Evolutionary conservation across 2,888 invertebrate genomes (phyloP).

Genomic region (Gisinianus flammeolus): DNA sequence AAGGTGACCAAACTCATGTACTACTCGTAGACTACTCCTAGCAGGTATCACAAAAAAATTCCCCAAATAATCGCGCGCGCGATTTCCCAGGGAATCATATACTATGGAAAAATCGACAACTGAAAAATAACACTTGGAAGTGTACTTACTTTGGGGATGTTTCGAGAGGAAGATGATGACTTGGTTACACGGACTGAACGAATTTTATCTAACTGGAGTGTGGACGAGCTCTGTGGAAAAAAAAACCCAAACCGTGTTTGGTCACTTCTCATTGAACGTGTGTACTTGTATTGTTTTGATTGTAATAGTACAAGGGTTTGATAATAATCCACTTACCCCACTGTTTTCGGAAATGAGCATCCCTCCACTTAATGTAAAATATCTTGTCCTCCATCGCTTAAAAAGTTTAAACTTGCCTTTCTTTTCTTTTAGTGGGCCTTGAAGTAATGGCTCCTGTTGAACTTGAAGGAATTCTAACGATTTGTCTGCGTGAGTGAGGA

Average conservation of each 20-base stretch:
- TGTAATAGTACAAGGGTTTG: not conserved
- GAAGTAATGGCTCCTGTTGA: slow-evolving; percentile 78
- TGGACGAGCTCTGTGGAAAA: slow-evolving; percentile 59
- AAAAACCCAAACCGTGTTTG: not conserved
- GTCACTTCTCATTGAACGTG: not conserved
- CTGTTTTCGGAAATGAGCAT: slow-evolving; percentile 40
- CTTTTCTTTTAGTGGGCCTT: slow-evolving; percentile 89
- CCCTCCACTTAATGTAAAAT: slow-evolving; percentile 91
- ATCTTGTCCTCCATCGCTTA: slow-evolving; percentile 88
- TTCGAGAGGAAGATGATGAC: slow-evolving; percentile 85
- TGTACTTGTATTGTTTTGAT: not conserved
- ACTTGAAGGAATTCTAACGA: slow-evolving; percentile 77
- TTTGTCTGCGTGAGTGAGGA: slow-evolving; percentile 67
- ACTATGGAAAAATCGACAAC: too few species aligned
- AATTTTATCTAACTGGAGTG: slow-evolving; percentile 89
- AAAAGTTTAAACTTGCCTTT: slow-evolving; percentile 91
- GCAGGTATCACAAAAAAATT: too few species aligned
- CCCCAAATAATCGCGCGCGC: too few species aligned
- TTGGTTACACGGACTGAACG: slow-evolving; percentile 92
- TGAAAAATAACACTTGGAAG: too few species aligned
- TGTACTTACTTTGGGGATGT: slow-evolving; percentile 79
- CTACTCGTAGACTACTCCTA: too few species aligned
- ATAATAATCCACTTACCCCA: slow-evolving; percentile 24
- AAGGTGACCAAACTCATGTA: too few species aligned
- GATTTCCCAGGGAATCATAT: too few species aligned